These are phyloP conservation scores for Tyto alba DNA, from an alignment of 2,113 vertebrate genomes.

Conservation along the genomic window DNA sequence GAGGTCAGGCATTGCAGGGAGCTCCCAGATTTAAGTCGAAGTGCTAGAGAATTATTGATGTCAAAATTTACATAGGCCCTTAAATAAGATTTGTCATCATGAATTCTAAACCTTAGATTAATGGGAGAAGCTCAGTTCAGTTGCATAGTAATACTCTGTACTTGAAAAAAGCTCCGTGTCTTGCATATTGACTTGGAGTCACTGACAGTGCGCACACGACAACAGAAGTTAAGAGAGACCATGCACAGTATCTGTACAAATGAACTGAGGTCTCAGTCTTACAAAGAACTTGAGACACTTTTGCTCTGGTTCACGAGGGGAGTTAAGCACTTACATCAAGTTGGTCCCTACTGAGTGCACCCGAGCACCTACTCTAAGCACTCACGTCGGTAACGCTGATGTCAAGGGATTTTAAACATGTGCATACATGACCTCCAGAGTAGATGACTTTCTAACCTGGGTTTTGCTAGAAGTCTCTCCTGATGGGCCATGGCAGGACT, in stretches of 20 bases:
- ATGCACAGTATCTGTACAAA: rapidly evolving
- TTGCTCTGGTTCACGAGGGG: neutral
- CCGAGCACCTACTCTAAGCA: neutral
- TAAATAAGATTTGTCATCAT: neutral
- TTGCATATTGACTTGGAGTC: neutral
- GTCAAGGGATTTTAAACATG: neutral
- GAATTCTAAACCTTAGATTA: constrained; percentile 1
- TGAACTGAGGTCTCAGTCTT: too few species aligned
- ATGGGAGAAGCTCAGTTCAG: neutral
- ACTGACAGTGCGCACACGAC: rapidly evolving
- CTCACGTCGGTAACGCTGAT: neutral
- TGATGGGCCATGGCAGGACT: neutral
- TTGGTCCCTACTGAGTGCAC: neutral
- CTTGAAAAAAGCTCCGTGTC: neutral
- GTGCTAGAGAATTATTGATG: neutral
- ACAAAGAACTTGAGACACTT: neutral
- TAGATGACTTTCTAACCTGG: neutral
- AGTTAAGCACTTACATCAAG: too few species aligned
- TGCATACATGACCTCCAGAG: rapidly evolving
- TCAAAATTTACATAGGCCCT: neutral
- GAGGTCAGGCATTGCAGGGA: neutral
- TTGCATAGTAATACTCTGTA: neutral
- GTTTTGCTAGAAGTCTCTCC: neutral
- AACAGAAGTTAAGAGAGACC: neutral
- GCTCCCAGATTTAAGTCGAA: neutral